Conservation (phyloP, 2,888 invertebrate genomes). For the Pseudococcus longispinus region DNA sequence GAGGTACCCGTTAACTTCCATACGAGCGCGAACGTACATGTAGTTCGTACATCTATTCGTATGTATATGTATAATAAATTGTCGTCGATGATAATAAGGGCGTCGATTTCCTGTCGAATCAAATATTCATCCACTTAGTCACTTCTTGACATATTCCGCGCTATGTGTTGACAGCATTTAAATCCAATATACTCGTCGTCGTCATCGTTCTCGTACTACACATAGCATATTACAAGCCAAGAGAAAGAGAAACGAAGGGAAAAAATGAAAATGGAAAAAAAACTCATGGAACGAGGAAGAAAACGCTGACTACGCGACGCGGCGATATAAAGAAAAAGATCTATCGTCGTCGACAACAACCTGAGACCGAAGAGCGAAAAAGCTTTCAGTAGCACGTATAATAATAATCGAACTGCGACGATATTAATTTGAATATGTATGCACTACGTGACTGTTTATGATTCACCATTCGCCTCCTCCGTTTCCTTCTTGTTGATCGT, state of each 20-base stretch:
- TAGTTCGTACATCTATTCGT: background rate
- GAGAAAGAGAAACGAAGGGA: background rate
- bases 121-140: conserved; percentile 39
- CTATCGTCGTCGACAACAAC: background rate
- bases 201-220: background rate
- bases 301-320: background rate
- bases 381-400: background rate
- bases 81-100: conserved; percentile 36
- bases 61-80: background rate
- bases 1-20: background rate
- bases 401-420: background rate
- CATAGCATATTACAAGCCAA: background rate
- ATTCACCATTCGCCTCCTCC: background rate
- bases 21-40: background rate
- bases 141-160: background rate
- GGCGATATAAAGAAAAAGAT: background rate
- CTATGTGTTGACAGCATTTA: conserved; percentile 5
- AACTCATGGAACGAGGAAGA: background rate
- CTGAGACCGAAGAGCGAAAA: background rate
- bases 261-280: background rate
- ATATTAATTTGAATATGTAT: conserved; percentile 20
- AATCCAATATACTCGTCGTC: conserved; percentile 11
- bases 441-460: conserved; percentile 10
- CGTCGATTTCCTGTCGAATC: conserved; percentile 42
- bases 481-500: background rate